A percentile compares a stretch with the other conserved stretches of the same genome.
Conservation (phyloP, 2,888 invertebrate genomes). For the Dermolepida albohirtum region DNA sequence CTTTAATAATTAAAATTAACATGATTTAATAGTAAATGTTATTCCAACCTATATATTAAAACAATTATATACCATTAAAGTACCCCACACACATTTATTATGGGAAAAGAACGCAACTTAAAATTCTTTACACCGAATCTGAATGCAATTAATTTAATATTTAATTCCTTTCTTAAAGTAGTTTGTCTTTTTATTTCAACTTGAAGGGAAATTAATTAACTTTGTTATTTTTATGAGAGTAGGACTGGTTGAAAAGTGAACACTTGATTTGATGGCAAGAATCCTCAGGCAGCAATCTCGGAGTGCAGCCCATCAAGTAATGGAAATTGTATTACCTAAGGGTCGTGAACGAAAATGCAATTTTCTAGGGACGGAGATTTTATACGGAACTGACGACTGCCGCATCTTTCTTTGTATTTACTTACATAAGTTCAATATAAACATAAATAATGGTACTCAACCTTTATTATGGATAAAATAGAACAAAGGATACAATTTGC, state of each 20-base stretch:
- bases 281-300: slow-evolving; percentile 48
- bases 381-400: slow-evolving; percentile 40
- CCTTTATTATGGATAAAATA: no score
- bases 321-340: slow-evolving; percentile 60
- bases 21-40: no score
- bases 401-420: not conserved
- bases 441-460: no score
- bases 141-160: slow-evolving; percentile 9
- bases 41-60: no score
- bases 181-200: slow-evolving; percentile 30
- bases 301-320: slow-evolving; percentile 58
- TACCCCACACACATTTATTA: no score
- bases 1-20: no score
- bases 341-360: slow-evolving; percentile 59
- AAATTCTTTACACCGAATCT: no score
- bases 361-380: slow-evolving; percentile 60
- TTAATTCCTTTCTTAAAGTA: slow-evolving; percentile 4
- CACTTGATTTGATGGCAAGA: slow-evolving; percentile 45
- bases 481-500: no score
- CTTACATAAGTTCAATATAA: no score
- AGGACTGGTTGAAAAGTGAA: slow-evolving; percentile 36
- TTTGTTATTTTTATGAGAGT: slow-evolving; percentile 35
- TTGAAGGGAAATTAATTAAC: slow-evolving; percentile 33
- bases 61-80: no score
- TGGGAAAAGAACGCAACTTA: no score